Evolutionary conservation across 2,888 invertebrate species (phyloP).

Genomic region (Piscicola geometra): DNA sequence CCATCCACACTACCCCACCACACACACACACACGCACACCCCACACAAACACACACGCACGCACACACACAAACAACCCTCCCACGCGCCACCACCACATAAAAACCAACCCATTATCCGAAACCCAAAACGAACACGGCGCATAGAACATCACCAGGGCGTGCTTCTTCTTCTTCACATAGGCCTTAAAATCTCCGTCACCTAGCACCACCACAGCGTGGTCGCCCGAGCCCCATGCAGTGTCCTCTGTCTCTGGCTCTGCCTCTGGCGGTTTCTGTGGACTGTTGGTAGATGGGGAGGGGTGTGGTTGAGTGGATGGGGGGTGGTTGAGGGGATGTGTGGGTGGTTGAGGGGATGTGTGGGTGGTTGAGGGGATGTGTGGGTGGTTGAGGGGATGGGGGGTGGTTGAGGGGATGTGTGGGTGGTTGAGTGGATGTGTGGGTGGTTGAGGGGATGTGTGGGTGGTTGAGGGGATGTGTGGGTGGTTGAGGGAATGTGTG

Average conservation of each 20-base stretch:
- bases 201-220: constrained; percentile 73
- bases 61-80: no score
- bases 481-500: no score
- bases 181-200: constrained; percentile 67
- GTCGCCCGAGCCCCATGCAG: constrained; percentile 71
- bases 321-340: no score
- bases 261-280: constrained; percentile 66
- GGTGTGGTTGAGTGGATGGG: no score
- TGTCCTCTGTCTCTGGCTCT: constrained; percentile 75
- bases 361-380: not conserved
- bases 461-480: no score
- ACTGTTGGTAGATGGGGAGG: no score
- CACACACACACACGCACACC: not conserved
- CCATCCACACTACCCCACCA: not conserved
- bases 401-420: no score
- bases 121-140: constrained; percentile 68
- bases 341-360: no score
- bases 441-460: no score
- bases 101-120: not conserved
- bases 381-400: no score
- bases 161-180: constrained; percentile 78
- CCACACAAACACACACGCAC: no score
- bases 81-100: not conserved
- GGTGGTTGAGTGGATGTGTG: no score
- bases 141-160: constrained; percentile 86